phyloP scores from a whole-genome alignment of 2,113 vertebrate genomes.

The Thamnophis sirtalis region DNA sequence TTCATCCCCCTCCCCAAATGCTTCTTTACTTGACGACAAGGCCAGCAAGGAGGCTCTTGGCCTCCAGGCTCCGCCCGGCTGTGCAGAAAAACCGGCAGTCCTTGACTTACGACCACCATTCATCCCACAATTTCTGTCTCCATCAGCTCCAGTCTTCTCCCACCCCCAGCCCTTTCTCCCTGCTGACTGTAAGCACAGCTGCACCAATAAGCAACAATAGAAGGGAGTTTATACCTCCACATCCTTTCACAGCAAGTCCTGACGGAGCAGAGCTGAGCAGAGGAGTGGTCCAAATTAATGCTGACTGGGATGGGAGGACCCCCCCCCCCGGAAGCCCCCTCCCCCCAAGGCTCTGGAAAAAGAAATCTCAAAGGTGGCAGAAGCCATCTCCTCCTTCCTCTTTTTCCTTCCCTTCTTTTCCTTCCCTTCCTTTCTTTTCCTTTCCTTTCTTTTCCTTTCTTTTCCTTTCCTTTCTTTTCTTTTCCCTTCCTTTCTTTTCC shows the following conservation, averaged over 20 bases:
- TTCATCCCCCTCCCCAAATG: background rate
- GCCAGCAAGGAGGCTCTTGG: background rate
- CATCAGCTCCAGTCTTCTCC: too few species aligned
- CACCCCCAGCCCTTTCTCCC: background rate
- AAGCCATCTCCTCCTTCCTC: fast-evolving
- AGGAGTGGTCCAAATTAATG: background rate
- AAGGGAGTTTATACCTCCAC: background rate
- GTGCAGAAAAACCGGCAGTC: background rate
- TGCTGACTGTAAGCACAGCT: background rate
- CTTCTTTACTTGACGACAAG: background rate
- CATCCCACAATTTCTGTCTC: too few species aligned
- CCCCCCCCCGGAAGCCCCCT: background rate
- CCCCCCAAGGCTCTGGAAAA: background rate
- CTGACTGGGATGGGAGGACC: background rate
- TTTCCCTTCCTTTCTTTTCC: too few species aligned
- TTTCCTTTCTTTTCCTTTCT: too few species aligned
- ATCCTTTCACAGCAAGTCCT: background rate
- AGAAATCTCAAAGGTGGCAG: background rate
- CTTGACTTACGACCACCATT: background rate
- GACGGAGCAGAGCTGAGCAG: background rate
- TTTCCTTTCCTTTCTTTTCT: too few species aligned
- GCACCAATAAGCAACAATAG: background rate
- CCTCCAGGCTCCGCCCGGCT: background rate
- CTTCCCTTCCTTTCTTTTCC: too few species aligned
- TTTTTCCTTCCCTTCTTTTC: too few species aligned